Conservation (phyloP, 2,888 invertebrate species). For the Eulithis prunata region DNA sequence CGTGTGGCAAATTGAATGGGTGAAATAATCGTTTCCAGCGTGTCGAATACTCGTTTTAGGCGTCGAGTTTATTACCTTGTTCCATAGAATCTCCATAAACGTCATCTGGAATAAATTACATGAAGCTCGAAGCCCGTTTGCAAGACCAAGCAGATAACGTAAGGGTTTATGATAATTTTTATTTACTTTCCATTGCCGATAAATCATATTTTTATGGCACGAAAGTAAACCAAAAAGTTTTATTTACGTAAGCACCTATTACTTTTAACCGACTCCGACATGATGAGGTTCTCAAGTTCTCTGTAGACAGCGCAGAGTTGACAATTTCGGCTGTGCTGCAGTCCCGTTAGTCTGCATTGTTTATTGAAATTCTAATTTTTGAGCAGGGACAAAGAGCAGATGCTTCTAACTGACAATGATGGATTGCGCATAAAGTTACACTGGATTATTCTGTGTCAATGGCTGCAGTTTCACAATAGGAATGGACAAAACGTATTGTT, state of each 20-base stretch:
- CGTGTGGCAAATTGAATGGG: constrained; percentile 46
- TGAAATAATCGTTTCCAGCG: constrained; percentile 34
- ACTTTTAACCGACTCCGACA: too few species aligned
- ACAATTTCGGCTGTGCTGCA: constrained; percentile 32
- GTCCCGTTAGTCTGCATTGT: constrained; percentile 58
- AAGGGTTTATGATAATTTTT: constrained; percentile 68
- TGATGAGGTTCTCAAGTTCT: too few species aligned
- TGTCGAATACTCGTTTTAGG: constrained; percentile 61
- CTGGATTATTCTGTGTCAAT: constrained; percentile 31
- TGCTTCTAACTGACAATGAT: constrained; percentile 74
- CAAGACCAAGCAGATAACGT: constrained; percentile 45
- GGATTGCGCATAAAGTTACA: constrained; percentile 58
- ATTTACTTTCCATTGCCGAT: constrained; percentile 54
- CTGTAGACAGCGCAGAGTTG: constrained; percentile 22
- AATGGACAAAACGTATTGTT: constrained; percentile 63
- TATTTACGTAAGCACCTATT: too few species aligned
- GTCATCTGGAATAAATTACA: constrained; percentile 74
- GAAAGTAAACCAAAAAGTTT: constrained; percentile 5
- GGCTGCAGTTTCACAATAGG: constrained; percentile 64
- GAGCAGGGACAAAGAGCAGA: constrained; percentile 76
- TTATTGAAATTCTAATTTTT: constrained; percentile 78
- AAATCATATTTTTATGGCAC: constrained; percentile 50
- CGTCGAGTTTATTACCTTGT: constrained; percentile 65
- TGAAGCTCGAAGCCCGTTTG: constrained; percentile 36
- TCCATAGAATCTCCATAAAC: constrained; percentile 72